Evolutionary conservation across 2,797 vertebrate species (phyloP).

Genomic region (Hydrocynus forskahlii): DNA sequence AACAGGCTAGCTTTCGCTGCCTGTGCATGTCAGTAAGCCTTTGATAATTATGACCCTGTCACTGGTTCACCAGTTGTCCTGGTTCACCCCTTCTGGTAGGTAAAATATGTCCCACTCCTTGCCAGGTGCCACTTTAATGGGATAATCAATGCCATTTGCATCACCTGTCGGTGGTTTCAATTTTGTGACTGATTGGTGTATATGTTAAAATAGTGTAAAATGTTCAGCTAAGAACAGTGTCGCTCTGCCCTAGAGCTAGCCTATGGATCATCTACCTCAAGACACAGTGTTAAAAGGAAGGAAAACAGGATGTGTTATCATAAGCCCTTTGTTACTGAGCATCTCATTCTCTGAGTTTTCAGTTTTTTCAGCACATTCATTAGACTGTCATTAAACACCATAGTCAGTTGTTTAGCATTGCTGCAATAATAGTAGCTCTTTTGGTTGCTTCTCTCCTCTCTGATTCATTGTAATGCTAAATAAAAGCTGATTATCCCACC

Average conservation of each 20-base stretch:
- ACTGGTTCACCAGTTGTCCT: no score
- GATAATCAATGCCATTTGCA: no score
- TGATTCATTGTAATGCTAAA: constrained; percentile 53
- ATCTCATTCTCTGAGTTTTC: neutral
- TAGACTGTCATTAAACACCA: neutral
- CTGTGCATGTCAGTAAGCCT: no score
- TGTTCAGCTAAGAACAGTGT: neutral
- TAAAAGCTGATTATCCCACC: constrained; percentile 59
- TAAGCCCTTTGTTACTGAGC: neutral
- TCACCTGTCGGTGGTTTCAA: no score
- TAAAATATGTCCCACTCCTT: no score
- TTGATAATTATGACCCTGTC: no score
- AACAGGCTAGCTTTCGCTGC: no score
- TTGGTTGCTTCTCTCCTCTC: constrained; percentile 24
- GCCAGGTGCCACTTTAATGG: no score
- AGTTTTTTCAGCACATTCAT: neutral
- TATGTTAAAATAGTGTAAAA: neutral
- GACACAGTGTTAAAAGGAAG: neutral
- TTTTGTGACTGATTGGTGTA: no score
- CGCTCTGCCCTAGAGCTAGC: neutral
- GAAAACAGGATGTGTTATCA: constrained; percentile 40
- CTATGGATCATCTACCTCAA: neutral
- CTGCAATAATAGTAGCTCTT: neutral
- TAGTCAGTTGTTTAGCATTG: neutral
- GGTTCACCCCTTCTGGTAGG: no score